phyloP scores from a whole-genome alignment of 64 coral and sea anemone genomes.

The Acropora yongei region DNA sequence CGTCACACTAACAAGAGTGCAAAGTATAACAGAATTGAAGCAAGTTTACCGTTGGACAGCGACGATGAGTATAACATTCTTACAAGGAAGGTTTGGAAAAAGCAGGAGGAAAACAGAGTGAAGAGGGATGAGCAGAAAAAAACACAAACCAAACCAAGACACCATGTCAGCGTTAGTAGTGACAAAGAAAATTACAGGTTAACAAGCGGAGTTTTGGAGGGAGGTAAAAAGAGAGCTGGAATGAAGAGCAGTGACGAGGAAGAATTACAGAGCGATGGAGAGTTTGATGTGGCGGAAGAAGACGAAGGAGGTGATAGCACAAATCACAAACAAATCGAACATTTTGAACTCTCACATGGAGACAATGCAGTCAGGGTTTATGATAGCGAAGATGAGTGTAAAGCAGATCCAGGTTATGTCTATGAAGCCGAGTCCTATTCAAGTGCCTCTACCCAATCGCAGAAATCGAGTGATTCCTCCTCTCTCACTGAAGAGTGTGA shows the following conservation, averaged over 20 bases:
- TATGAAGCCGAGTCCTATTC: constrained; percentile 1
- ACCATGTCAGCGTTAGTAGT: not conserved
- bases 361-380: constrained; percentile 9
- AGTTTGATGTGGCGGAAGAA: constrained; percentile 1
- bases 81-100: constrained; percentile 14
- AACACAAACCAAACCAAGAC: not conserved
- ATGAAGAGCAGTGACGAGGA: constrained; percentile 30
- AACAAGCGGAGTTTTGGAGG: constrained; percentile 15
- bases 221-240: constrained; percentile 1
- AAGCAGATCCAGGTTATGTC: constrained; percentile 32
- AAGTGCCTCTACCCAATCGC: constrained; percentile 8
- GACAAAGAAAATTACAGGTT: constrained; percentile 18
- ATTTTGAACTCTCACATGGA: constrained; percentile 1
- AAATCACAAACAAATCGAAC: constrained; percentile 3
- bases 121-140: not conserved
- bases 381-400: constrained; percentile 16
- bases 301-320: not conserved
- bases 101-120: not conserved
- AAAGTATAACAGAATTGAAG: not conserved
- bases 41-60: constrained; percentile 9
- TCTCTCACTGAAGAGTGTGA: not conserved
- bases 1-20: not conserved
- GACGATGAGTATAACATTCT: constrained; percentile 40
- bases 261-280: constrained; percentile 2
- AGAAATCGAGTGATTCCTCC: constrained; percentile 5